phyloP scores from a whole-genome alignment of 2,113 vertebrate genomes.

The Bubalus kerabau region DNA sequence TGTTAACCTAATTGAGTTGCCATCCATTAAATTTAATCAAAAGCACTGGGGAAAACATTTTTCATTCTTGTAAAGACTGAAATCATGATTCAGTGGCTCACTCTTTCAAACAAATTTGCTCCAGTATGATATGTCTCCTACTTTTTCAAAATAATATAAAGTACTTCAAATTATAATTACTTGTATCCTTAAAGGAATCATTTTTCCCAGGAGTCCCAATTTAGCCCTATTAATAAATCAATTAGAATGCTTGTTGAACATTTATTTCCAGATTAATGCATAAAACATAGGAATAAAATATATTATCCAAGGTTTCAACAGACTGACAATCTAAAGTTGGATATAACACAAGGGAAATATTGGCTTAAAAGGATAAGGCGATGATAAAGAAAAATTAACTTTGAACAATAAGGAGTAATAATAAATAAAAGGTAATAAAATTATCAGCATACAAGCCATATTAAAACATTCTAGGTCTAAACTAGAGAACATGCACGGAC shows the following conservation, averaged over 20 bases:
- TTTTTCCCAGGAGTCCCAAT: background rate
- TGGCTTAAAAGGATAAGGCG: background rate
- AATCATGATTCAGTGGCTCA: slow-evolving; percentile 1
- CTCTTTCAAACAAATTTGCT: background rate
- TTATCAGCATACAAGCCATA: background rate
- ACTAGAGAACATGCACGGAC: background rate
- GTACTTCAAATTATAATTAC: slow-evolving; percentile 33
- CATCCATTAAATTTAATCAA: slow-evolving; percentile 54
- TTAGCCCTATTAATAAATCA: slow-evolving; percentile 26
- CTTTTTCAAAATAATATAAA: slow-evolving; percentile 3
- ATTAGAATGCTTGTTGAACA: background rate
- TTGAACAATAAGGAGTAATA: background rate
- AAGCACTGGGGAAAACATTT: background rate
- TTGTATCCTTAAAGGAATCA: slow-evolving; percentile 23
- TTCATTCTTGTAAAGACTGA: slow-evolving; percentile 27
- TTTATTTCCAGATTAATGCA: background rate
- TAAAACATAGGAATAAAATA: slow-evolving; percentile 23
- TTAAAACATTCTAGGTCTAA: background rate
- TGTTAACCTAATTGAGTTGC: slow-evolving; percentile 45
- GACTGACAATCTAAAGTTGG: background rate
- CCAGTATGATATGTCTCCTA: background rate
- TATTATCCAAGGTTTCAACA: background rate
- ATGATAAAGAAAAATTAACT: background rate
- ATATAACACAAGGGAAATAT: background rate
- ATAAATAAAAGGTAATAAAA: background rate